Evolutionary conservation across 2,113 vertebrate genomes (phyloP).

Genomic region (Tor tambroides): DNA sequence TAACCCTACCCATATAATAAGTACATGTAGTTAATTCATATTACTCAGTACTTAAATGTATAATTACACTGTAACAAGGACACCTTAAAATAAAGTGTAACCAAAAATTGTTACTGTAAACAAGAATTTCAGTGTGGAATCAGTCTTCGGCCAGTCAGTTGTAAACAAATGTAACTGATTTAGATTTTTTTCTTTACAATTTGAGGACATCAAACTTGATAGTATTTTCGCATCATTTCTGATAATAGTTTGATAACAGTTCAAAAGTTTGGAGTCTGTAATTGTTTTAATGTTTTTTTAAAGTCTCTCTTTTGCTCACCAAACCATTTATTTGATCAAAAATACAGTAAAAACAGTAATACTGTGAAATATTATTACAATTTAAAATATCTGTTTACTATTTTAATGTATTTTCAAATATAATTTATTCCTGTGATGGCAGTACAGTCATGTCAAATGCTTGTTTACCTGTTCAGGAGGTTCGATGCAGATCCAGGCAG

Average conservation of each 20-base stretch:
- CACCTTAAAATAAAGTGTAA: too few relatives aligned
- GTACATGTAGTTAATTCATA: too few relatives aligned
- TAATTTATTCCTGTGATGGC: too few relatives aligned
- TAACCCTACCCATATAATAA: too few relatives aligned
- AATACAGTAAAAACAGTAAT: background rate
- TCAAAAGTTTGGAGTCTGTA: background rate
- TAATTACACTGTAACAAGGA: too few relatives aligned
- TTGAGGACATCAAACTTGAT: background rate
- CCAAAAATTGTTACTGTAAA: background rate
- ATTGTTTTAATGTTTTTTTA: background rate
- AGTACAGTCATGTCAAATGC: background rate
- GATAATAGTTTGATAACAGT: background rate
- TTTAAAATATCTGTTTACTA: too few relatives aligned
- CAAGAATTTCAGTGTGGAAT: background rate
- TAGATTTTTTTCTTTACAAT: background rate
- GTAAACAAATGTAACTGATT: too few relatives aligned
- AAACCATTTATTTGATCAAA: too few relatives aligned
- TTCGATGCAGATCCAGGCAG: conserved; percentile 96
- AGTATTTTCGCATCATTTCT: background rate
- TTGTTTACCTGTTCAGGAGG: conserved; percentile 86
- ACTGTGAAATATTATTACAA: background rate
- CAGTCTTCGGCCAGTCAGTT: background rate
- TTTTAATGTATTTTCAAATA: background rate
- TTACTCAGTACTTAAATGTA: too few relatives aligned
- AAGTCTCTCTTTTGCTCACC: background rate